Evolutionary conservation across 2,113 vertebrate species (phyloP).

Genomic region (Hydrolagus affinis): DNA sequence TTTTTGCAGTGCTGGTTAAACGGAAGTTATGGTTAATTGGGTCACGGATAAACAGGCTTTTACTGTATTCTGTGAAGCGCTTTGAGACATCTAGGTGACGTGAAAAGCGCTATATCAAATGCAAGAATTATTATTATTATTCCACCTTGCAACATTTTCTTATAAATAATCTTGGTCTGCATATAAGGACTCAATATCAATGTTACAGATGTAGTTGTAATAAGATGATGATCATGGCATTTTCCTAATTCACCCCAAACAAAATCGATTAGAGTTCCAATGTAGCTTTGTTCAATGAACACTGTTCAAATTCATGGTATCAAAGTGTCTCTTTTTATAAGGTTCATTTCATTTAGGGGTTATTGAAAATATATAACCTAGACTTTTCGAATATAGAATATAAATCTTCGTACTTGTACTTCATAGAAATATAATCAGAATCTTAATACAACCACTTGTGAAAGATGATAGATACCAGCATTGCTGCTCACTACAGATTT

Average conservation of each 20-base stretch:
- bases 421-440: neutral
- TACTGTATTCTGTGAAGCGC: too few species aligned
- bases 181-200: too few species aligned
- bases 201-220: too few species aligned
- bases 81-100: too few species aligned
- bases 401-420: neutral
- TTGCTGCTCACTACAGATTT: neutral
- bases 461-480: neutral
- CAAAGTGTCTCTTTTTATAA: neutral
- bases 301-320: neutral
- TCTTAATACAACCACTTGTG: neutral
- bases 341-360: neutral
- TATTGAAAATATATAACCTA: neutral
- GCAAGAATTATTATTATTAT: too few species aligned
- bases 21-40: too few species aligned
- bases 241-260: neutral
- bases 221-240: too few species aligned
- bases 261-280: neutral
- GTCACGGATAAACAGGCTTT: too few species aligned
- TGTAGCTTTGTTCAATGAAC: neutral
- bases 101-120: too few species aligned
- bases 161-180: too few species aligned
- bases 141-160: too few species aligned
- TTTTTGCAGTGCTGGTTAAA: too few species aligned
- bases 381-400: neutral